These are phyloP conservation scores for Ctenoplectra terminalis DNA, from an alignment of 1,140 invertebrate species.

Conservation along the genomic window DNA sequence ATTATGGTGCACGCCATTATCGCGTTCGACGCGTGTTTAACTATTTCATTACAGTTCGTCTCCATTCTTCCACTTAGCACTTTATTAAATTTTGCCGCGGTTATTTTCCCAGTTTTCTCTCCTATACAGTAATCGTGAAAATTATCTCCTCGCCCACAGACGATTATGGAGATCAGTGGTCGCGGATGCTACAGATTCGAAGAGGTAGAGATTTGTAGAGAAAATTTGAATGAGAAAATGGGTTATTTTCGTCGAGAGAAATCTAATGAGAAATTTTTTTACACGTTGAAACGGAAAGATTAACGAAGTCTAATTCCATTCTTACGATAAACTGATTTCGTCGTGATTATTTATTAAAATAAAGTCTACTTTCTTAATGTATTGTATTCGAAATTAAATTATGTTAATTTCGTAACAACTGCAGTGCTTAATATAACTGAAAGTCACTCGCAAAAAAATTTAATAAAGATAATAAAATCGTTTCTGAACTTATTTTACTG, in stretches of 20 bases:
- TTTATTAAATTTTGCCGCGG: constrained; percentile 16
- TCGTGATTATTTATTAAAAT: neutral
- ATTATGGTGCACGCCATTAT: neutral
- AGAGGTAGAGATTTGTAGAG: neutral
- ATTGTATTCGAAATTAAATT: neutral
- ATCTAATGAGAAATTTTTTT: neutral
- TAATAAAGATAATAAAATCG: neutral
- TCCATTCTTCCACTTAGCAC: neutral
- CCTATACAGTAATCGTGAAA: neutral
- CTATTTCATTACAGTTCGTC: neutral
- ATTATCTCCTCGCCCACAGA: neutral
- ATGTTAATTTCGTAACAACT: neutral
- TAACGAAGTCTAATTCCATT: constrained; percentile 6
- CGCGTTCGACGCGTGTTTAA: neutral
- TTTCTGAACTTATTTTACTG: neutral
- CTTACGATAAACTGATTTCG: neutral
- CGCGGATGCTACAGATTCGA: neutral
- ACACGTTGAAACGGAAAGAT: neutral
- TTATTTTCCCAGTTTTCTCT: neutral
- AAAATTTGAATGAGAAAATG: no score
- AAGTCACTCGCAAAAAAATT: neutral
- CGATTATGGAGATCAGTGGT: constrained; percentile 29
- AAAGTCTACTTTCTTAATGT: neutral
- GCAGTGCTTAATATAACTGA: neutral
- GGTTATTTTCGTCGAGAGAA: neutral